Evolutionary conservation across 2,797 vertebrate species (phyloP).

Genomic region (Fistularia commersonii): DNA sequence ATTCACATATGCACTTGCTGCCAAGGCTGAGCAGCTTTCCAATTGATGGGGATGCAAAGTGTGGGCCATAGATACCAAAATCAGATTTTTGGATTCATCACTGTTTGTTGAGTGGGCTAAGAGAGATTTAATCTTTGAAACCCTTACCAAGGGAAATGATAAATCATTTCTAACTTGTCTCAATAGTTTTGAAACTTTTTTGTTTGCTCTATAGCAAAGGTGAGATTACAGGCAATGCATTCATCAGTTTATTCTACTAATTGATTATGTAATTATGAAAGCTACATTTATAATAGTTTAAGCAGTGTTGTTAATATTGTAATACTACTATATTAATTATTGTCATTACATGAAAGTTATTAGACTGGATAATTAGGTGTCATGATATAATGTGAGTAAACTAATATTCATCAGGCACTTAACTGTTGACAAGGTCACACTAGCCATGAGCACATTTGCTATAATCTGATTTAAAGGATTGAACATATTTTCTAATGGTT

Average conservation of each 20-base stretch:
- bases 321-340: too few relatives aligned
- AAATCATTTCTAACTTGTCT: conserved; percentile 62
- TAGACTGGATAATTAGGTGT: too few relatives aligned
- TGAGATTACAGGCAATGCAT: conserved; percentile 4
- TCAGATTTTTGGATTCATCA: conserved; percentile 74
- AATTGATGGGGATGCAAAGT: conserved; percentile 65
- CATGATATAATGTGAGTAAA: too few relatives aligned
- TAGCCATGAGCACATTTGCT: too few relatives aligned
- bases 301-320: too few relatives aligned
- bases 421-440: too few relatives aligned
- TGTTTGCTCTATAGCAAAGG: conserved; percentile 31
- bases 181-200: conserved; percentile 71
- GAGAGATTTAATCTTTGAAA: conserved; percentile 71
- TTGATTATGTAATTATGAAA: too few relatives aligned
- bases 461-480: too few relatives aligned
- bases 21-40: conserved; percentile 73
- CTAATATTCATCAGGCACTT: too few relatives aligned
- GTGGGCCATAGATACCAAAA: conserved; percentile 73
- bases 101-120: conserved; percentile 67
- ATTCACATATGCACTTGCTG: conserved; percentile 47
- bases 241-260: not conserved
- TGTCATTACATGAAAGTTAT: too few relatives aligned
- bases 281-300: too few relatives aligned
- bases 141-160: conserved; percentile 61
- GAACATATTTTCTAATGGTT: too few relatives aligned